These are phyloP conservation scores for Ondatra zibethicus DNA, from an alignment of 2,113 vertebrate genomes.

Conservation along the genomic window DNA sequence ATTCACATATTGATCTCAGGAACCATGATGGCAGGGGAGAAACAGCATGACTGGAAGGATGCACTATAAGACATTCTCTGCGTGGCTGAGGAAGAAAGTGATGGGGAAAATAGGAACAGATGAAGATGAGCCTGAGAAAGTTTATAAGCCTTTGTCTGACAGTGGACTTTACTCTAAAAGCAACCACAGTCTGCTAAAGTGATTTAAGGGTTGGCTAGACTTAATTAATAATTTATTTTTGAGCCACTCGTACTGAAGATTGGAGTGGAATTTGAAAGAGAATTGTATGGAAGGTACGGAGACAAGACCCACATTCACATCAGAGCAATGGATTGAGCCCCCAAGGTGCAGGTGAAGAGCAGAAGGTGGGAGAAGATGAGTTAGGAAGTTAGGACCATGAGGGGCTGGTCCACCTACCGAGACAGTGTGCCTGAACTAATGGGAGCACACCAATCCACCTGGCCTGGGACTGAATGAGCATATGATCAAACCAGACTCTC, in stretches of 20 bases:
- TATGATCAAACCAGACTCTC: no score
- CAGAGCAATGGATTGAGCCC: no score
- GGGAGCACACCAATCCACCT: no score
- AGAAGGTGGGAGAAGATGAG: no score
- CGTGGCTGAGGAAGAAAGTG: neutral
- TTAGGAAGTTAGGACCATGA: no score
- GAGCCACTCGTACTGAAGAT: neutral
- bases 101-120: neutral
- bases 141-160: neutral
- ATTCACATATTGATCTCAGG: neutral
- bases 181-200: neutral
- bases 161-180: neutral
- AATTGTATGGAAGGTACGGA: neutral
- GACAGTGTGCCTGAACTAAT: no score
- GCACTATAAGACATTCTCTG: neutral
- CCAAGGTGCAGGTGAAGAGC: no score
- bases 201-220: constrained; percentile 7
- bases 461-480: no score
- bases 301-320: no score
- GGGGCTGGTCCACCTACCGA: no score
- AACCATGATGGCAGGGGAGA: neutral
- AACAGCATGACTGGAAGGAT: neutral
- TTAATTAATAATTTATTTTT: constrained; percentile 31
- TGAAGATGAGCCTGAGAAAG: neutral
- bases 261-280: constrained; percentile 9